These are phyloP conservation scores for Botrylloides violaceus DNA, from an alignment of 23 tunicate genomes.

Conservation along the genomic window DNA sequence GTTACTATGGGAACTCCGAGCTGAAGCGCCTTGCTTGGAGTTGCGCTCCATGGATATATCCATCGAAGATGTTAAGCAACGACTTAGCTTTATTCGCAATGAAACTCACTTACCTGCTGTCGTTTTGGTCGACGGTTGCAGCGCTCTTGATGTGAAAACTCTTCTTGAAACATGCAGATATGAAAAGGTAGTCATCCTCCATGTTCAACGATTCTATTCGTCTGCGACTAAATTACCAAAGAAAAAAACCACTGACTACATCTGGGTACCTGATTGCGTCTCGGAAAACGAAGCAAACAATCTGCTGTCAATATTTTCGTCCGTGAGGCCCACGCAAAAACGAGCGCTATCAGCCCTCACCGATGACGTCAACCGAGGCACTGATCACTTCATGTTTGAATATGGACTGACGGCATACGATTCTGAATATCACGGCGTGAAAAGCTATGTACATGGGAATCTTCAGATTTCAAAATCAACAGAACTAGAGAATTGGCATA, in stretches of 20 bases:
- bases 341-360: neutral
- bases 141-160: conserved; percentile 32
- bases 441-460: conserved; percentile 42
- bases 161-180: conserved; percentile 26
- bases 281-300: neutral
- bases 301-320: neutral
- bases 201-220: conserved; percentile 40
- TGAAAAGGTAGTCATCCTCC: conserved; percentile 39
- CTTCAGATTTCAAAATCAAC: neutral
- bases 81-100: conserved; percentile 23
- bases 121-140: conserved; percentile 45
- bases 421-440: conserved; percentile 39
- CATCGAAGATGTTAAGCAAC: conserved; percentile 19
- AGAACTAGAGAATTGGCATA: neutral
- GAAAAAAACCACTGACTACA: neutral
- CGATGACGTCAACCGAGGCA: neutral
- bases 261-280: neutral
- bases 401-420: conserved; percentile 49
- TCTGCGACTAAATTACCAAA: neutral
- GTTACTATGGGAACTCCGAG: conserved; percentile 41
- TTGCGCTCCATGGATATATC: conserved; percentile 15
- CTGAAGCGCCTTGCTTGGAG: conserved; percentile 43
- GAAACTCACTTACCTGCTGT: conserved; percentile 44
- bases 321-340: conserved; percentile 14
- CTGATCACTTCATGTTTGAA: conserved; percentile 25